Conservation (phyloP, 2,113 vertebrate genomes). For the Otocyon megalotis region DNA sequence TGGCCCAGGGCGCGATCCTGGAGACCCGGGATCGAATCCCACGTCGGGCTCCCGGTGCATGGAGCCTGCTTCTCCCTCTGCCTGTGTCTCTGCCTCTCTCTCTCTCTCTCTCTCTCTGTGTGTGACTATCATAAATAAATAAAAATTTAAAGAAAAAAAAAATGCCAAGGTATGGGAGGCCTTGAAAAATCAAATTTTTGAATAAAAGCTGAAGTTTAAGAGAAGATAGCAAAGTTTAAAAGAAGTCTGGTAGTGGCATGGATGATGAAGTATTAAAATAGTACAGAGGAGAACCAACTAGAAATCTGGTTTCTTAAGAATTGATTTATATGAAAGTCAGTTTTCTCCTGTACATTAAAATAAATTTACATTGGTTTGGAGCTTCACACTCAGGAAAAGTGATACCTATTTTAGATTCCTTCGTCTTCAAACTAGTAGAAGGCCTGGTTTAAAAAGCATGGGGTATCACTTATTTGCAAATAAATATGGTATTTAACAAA, state of each 20-base stretch:
- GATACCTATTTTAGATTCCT: slow-evolving; percentile 41
- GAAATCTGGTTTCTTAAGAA: neutral
- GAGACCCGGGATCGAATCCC: too few relatives aligned
- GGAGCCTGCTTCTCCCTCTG: too few relatives aligned
- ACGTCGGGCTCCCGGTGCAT: too few relatives aligned
- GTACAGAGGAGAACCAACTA: neutral
- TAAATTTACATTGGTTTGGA: slow-evolving; percentile 4
- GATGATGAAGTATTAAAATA: slow-evolving; percentile 10
- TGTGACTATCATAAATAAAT: too few relatives aligned
- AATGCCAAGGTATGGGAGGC: neutral
- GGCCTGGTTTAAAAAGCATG: neutral
- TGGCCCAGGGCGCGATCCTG: too few relatives aligned
- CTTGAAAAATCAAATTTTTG: slow-evolving; percentile 25
- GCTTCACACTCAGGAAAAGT: neutral
- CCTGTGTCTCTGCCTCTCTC: too few relatives aligned
- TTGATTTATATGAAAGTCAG: neutral
- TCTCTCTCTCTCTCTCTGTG: too few relatives aligned
- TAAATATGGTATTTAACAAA: neutral
- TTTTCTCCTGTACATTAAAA: slow-evolving; percentile 34
- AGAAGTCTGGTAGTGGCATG: neutral
- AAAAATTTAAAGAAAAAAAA: too few relatives aligned
- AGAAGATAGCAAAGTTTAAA: slow-evolving; percentile 3
- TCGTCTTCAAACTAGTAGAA: neutral
- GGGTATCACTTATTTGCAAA: neutral
- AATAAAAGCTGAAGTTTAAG: neutral